Conservation (phyloP, 1,140 invertebrate genomes). For the Philaenus spumarius region DNA sequence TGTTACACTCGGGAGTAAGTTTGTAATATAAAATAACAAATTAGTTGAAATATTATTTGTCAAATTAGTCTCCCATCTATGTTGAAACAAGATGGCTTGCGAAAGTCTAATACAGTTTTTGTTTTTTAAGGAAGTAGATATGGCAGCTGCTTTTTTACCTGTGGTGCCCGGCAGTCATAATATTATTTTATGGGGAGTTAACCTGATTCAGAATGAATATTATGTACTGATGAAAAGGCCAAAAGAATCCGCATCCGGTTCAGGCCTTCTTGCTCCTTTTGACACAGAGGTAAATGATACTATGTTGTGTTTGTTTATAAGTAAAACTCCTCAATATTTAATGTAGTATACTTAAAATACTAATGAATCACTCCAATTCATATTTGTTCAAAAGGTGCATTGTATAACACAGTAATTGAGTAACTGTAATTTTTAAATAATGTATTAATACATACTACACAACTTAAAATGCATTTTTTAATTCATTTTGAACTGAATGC, state of each 20-base stretch:
- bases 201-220: slow-evolving; percentile 65
- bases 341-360: too few relatives aligned
- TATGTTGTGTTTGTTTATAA: slow-evolving; percentile 5
- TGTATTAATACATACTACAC: too few relatives aligned
- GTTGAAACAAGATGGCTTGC: neutral
- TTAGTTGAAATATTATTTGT: neutral
- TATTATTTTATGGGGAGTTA: slow-evolving; percentile 53
- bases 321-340: too few relatives aligned
- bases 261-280: slow-evolving; percentile 74
- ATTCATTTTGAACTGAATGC: too few relatives aligned
- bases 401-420: too few relatives aligned
- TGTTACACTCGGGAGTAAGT: slow-evolving; percentile 51
- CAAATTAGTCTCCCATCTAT: too few relatives aligned
- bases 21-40: neutral
- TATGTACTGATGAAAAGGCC: slow-evolving; percentile 72
- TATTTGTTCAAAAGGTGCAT: too few relatives aligned
- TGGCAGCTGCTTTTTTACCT: slow-evolving; percentile 70
- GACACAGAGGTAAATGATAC: slow-evolving; percentile 43
- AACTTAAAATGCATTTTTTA: too few relatives aligned
- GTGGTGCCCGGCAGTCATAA: slow-evolving; percentile 49
- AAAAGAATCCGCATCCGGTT: slow-evolving; percentile 69
- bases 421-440: too few relatives aligned
- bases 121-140: slow-evolving; percentile 56
- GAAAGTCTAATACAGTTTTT: neutral
- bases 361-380: too few relatives aligned